Percentiles rank a stretch among this genome's conserved stretches.
phyloP scores from a whole-genome alignment of 2,888 invertebrate species.

The Tricholauxania praeusta region DNA sequence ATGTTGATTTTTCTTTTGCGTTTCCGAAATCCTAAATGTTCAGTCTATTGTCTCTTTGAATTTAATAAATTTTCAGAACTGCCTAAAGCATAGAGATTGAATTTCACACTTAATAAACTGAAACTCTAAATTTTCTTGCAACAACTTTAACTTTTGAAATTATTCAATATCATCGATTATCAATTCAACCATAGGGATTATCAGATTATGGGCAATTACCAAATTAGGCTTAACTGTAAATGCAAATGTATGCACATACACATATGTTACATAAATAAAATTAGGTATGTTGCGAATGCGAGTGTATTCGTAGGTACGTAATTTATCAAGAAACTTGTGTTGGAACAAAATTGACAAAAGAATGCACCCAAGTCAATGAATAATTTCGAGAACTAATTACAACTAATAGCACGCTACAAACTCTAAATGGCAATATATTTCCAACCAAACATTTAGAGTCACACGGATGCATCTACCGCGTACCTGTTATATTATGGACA shows the following conservation, averaged over 20 bases:
- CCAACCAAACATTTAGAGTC: background rate
- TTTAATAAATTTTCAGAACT: no score
- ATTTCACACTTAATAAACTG: no score
- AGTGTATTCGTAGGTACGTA: no score
- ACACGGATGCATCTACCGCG: background rate
- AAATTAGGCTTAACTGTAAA: constrained; percentile 2
- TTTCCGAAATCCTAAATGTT: no score
- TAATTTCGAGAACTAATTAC: constrained; percentile 42
- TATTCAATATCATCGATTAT: constrained; percentile 15
- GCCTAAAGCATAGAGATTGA: no score
- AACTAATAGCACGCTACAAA: constrained; percentile 22
- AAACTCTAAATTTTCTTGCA: background rate
- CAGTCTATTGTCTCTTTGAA: no score
- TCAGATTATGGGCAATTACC: constrained; percentile 21
- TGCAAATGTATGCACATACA: no score
- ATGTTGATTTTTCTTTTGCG: no score
- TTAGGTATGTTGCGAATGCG: no score
- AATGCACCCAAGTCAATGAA: constrained; percentile 30
- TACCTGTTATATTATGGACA: background rate
- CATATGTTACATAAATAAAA: no score
- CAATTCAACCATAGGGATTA: constrained; percentile 4
- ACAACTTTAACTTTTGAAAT: background rate
- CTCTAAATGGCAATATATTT: background rate
- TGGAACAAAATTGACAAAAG: constrained; percentile 4
- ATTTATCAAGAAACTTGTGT: no score